These are phyloP conservation scores for Panonychus citri DNA, from an alignment of 1,140 invertebrate genomes.

Conservation along the genomic window DNA sequence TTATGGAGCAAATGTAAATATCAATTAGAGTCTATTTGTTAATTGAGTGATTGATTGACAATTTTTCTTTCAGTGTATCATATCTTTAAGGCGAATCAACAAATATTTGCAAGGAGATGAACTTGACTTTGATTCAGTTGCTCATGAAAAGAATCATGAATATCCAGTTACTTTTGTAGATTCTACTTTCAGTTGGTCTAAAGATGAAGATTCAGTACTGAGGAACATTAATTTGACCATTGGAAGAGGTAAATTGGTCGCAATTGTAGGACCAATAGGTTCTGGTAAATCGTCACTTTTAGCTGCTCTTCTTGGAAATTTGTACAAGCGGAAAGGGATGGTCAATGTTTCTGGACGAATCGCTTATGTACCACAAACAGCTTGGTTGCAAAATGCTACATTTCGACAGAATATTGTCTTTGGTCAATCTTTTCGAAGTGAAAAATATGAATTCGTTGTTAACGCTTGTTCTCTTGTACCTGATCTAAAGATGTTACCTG, in stretches of 20 bases:
- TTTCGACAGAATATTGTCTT: conserved; percentile 33
- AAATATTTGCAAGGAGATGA: conserved; percentile 67
- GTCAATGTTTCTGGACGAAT: conserved; percentile 15
- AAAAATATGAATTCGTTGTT: conserved; percentile 20
- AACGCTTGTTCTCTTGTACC: conserved; percentile 17
- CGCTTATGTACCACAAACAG: conserved; percentile 26
- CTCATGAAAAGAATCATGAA: not conserved
- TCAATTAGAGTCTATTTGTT: too few species aligned
- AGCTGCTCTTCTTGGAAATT: conserved; percentile 27
- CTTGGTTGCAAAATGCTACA: conserved; percentile 34
- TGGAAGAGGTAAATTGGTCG: conserved; percentile 19
- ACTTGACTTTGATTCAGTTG: conserved; percentile 6
- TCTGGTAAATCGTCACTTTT: conserved; percentile 28
- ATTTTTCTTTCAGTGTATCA: conserved; percentile 16
- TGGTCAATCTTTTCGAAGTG: conserved; percentile 23
- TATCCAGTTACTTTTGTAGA: not conserved
- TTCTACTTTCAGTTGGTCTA: not conserved
- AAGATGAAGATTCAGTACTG: not conserved
- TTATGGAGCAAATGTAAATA: not conserved
- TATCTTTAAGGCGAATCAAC: conserved; percentile 57
- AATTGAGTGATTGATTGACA: too few species aligned
- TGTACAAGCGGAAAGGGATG: conserved; percentile 18
- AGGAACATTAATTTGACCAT: conserved; percentile 14
- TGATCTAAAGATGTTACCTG: conserved; percentile 21
- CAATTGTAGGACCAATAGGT: conserved; percentile 29